Evolutionary conservation across 64 coral and sea anemone genomes (phyloP).

Genomic region (Stichodactyla mertensii): DNA sequence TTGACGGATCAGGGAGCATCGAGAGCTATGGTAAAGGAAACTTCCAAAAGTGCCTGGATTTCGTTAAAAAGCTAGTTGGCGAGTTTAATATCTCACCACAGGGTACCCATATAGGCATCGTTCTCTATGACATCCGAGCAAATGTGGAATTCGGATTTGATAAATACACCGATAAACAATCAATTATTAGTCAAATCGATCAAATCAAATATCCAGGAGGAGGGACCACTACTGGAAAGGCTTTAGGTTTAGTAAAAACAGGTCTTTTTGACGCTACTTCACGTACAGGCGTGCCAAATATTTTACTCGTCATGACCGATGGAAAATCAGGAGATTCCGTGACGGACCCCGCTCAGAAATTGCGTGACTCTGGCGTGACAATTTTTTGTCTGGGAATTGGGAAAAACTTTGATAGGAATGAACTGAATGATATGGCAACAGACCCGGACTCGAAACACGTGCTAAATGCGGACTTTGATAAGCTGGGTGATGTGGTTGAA

Average conservation of each 20-base stretch:
- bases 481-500: slow-evolving; percentile 28
- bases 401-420: neutral
- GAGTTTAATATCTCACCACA: too few species aligned
- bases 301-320: slow-evolving; percentile 66
- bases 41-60: too few species aligned
- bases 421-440: slow-evolving; percentile 51
- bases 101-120: slow-evolving; percentile 24
- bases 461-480: slow-evolving; percentile 33
- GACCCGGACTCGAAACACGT: slow-evolving; percentile 56
- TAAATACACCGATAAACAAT: slow-evolving; percentile 36
- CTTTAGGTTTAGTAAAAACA: slow-evolving; percentile 28
- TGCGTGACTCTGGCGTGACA: slow-evolving; percentile 49
- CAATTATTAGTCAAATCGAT: slow-evolving; percentile 38
- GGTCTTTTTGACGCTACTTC: slow-evolving; percentile 50
- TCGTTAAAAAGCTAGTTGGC: too few species aligned
- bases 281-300: slow-evolving; percentile 45
- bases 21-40: too few species aligned
- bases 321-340: slow-evolving; percentile 36
- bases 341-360: slow-evolving; percentile 35
- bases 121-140: slow-evolving; percentile 52
- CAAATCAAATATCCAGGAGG: slow-evolving; percentile 45
- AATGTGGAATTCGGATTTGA: slow-evolving; percentile 43
- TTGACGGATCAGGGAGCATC: too few species aligned
- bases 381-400: slow-evolving; percentile 64
- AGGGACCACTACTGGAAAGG: slow-evolving; percentile 49